Conservation (phyloP, 2,888 invertebrate genomes). For the Orthosia gracilis region DNA sequence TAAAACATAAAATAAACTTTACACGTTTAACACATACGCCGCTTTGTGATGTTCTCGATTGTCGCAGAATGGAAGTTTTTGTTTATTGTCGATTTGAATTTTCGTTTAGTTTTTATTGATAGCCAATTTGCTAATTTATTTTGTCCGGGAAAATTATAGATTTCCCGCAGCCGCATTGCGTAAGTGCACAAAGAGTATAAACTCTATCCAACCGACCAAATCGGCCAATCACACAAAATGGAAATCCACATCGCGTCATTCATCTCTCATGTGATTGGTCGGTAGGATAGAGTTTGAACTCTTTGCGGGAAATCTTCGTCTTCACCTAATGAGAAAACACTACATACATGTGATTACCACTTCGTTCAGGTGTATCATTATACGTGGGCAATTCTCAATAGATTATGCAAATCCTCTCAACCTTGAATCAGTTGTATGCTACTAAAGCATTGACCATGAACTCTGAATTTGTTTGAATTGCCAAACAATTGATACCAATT, state of each 20-base stretch:
- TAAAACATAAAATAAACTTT: too few species aligned
- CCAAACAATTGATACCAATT: conserved; percentile 51
- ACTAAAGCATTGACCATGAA: conserved; percentile 36
- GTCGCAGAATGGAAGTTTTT: not conserved
- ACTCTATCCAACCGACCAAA: too few species aligned
- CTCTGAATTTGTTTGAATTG: conserved; percentile 23
- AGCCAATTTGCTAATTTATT: not conserved
- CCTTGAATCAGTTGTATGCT: conserved; percentile 14
- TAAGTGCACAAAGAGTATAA: too few species aligned
- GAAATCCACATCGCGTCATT: too few species aligned
- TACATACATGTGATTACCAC: not conserved
- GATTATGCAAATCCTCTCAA: conserved; percentile 26
- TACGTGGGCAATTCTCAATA: not conserved
- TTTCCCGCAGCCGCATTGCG: too few species aligned
- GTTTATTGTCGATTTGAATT: not conserved
- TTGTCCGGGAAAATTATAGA: not conserved
- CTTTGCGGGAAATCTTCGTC: too few species aligned
- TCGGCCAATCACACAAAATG: too few species aligned
- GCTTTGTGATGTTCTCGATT: not conserved
- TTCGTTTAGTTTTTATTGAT: not conserved
- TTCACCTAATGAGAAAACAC: not conserved
- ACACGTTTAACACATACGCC: too few species aligned
- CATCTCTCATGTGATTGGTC: too few species aligned
- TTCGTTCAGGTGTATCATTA: not conserved
- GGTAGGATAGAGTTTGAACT: too few species aligned